These are phyloP conservation scores for Drosophila aff. DNA, from an alignment of 1,140 invertebrate genomes.

Conservation along the genomic window DNA sequence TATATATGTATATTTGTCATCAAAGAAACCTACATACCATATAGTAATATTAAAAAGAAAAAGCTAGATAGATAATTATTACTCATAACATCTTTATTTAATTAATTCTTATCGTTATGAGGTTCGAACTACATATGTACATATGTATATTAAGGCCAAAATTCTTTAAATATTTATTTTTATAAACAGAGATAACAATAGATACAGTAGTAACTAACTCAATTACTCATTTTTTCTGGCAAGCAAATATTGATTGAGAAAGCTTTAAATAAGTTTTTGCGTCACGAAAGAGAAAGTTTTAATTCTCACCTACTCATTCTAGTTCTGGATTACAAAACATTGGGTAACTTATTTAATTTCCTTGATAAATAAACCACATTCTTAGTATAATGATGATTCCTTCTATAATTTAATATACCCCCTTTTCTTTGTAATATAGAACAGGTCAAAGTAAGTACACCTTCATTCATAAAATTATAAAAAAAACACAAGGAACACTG, in stretches of 20 bases:
- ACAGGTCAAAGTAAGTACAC: neutral
- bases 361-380: neutral
- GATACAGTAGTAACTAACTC: neutral
- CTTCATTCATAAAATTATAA: conserved; percentile 6
- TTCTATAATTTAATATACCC: neutral
- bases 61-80: too few species aligned
- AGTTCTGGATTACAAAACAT: neutral
- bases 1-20: too few species aligned
- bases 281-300: conserved; percentile 10
- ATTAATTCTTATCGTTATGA: too few species aligned
- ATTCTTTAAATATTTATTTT: neutral
- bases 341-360: neutral
- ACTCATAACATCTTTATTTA: too few species aligned
- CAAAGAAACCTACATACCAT: too few species aligned
- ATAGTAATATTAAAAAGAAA: too few species aligned
- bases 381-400: neutral
- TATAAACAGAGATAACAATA: too few species aligned
- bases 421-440: neutral
- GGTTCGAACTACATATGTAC: too few species aligned
- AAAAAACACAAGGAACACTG: neutral
- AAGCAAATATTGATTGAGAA: neutral
- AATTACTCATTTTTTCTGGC: neutral
- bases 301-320: neutral
- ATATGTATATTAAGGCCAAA: too few species aligned
- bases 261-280: neutral